A percentile compares a stretch with the other conserved stretches of the same genome.
These are phyloP conservation scores for Spodoptera litura DNA, from an alignment of 1,140 invertebrate genomes.

Conservation along the genomic window DNA sequence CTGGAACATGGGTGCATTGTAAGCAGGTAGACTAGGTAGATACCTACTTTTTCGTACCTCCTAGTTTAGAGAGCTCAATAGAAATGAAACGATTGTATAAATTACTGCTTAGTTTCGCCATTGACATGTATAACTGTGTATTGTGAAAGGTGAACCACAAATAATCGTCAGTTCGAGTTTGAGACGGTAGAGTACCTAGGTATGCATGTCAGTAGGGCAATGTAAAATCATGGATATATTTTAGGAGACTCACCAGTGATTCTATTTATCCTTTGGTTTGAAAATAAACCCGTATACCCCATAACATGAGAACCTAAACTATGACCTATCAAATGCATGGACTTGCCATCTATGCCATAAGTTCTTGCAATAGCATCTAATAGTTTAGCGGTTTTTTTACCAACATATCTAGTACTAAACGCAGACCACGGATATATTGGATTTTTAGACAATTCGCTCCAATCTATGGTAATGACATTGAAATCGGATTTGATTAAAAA, in stretches of 20 bases:
- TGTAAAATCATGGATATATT: background rate
- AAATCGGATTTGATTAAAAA: constrained; percentile 86
- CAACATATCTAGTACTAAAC: constrained; percentile 88
- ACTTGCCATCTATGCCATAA: constrained; percentile 83
- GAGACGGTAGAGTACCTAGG: no score
- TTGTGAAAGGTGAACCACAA: no score
- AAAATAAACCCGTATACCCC: constrained; percentile 91
- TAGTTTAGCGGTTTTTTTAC: constrained; percentile 87
- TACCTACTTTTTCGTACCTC: no score
- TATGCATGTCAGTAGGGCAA: no score
- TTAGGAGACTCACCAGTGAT: constrained; percentile 86
- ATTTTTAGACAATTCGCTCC: constrained; percentile 88
- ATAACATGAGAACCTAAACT: constrained; percentile 96
- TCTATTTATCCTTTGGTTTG: constrained; percentile 86
- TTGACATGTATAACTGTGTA: no score
- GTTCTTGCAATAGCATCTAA: constrained; percentile 87
- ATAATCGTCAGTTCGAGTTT: no score
- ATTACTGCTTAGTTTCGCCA: no score
- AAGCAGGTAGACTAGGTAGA: no score
- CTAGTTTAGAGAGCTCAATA: no score
- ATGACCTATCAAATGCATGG: constrained; percentile 91
- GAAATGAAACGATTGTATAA: no score
- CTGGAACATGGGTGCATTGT: no score
- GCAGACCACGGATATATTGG: constrained; percentile 89
- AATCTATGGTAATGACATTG: constrained; percentile 90